Evolutionary conservation across 2,888 invertebrate genomes (phyloP).

Genomic region (Aethes cnicana): DNA sequence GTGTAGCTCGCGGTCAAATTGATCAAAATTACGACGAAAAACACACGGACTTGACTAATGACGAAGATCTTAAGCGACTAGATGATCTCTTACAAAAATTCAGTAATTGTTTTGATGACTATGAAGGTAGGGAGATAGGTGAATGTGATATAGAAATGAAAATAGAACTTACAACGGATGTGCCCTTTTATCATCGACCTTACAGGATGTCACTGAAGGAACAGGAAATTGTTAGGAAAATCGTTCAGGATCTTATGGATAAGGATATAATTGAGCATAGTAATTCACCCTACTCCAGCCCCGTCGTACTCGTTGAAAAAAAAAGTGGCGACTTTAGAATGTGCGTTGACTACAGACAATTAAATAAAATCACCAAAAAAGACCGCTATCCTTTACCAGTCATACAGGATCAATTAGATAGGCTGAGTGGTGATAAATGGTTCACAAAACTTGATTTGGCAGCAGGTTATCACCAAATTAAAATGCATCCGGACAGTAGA

Average conservation of each 20-base stretch:
- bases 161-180: slow-evolving; percentile 21
- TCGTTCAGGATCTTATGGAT: slow-evolving; percentile 19
- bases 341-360: slow-evolving; percentile 31
- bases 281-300: slow-evolving; percentile 33
- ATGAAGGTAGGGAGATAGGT: slow-evolving; percentile 5
- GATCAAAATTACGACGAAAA: background rate
- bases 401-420: slow-evolving; percentile 32
- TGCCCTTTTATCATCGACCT: slow-evolving; percentile 25
- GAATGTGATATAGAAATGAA: slow-evolving; percentile 9
- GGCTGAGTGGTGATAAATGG: slow-evolving; percentile 4
- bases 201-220: slow-evolving; percentile 29
- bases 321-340: slow-evolving; percentile 26
- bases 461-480: slow-evolving; percentile 22
- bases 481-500: slow-evolving; percentile 23
- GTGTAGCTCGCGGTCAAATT: slow-evolving; percentile 3
- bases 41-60: background rate
- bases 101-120: slow-evolving; percentile 5
- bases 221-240: slow-evolving; percentile 17
- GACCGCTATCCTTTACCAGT: slow-evolving; percentile 30
- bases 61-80: background rate
- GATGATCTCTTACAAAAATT: background rate
- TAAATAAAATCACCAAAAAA: slow-evolving; percentile 30
- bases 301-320: slow-evolving; percentile 23
- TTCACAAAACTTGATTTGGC: slow-evolving; percentile 26
- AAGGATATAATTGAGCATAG: slow-evolving; percentile 27